Conservation (phyloP, 2,888 invertebrate genomes). For the Drosophila bunnanda region DNA sequence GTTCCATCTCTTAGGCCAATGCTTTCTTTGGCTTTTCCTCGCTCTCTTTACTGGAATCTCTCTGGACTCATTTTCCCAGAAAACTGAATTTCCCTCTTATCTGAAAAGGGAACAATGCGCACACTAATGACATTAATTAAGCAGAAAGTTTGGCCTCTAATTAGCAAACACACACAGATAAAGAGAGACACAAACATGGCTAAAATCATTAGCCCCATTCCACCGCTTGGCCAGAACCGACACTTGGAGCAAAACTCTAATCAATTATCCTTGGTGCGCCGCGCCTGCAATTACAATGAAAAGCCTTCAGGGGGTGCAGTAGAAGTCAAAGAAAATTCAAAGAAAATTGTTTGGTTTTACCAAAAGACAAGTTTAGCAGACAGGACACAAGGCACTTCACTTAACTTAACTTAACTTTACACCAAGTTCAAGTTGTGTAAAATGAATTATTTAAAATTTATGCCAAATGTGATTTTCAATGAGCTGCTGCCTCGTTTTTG, state of each 20-base stretch:
- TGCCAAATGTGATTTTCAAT: constrained; percentile 21
- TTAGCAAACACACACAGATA: constrained; percentile 55
- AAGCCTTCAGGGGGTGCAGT: not conserved
- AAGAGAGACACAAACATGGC: constrained; percentile 34
- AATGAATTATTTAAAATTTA: constrained; percentile 27
- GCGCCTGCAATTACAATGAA: constrained; percentile 29
- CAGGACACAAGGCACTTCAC: constrained; percentile 5
- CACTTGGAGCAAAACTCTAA: constrained; percentile 50
- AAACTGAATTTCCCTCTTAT: constrained; percentile 10
- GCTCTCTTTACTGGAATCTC: not conserved
- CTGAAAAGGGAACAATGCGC: constrained; percentile 39
- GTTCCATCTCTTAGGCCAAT: constrained; percentile 13
- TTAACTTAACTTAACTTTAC: constrained; percentile 3
- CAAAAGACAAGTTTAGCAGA: not conserved
- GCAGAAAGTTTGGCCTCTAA: constrained; percentile 70
- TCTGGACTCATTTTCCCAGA: constrained; percentile 5
- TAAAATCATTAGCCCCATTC: constrained; percentile 41
- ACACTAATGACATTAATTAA: constrained; percentile 76
- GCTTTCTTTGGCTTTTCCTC: constrained; percentile 8
- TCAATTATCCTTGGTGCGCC: constrained; percentile 50
- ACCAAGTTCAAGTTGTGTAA: not conserved
- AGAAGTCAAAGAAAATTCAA: not conserved
- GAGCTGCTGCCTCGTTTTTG: not conserved
- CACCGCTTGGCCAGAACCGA: not conserved
- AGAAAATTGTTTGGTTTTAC: not conserved